Evolutionary conservation across 2,113 vertebrate genomes (phyloP).

Genomic region (Echinops telfairi): DNA sequence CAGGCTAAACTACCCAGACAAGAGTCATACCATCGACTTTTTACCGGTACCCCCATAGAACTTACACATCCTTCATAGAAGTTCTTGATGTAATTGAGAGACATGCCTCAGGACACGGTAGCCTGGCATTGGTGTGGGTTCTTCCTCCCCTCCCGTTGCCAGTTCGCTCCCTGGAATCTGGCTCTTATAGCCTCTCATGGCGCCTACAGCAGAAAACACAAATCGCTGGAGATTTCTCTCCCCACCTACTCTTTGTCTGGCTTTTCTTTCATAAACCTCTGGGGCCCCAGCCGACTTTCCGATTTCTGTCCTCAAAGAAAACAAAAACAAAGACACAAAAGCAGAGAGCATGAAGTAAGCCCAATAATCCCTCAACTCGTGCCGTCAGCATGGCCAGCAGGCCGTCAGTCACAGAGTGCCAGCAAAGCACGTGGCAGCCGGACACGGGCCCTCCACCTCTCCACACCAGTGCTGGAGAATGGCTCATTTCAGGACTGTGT

Average conservation of each 20-base stretch:
- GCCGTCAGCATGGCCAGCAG: conserved; percentile 87
- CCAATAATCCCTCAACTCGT: conserved; percentile 87
- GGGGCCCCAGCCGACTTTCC: conserved; percentile 86
- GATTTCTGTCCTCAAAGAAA: conserved; percentile 84
- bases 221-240: conserved; percentile 88
- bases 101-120: conserved; percentile 86
- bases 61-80: conserved; percentile 95
- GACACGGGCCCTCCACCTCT: not conserved
- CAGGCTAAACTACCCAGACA: conserved; percentile 48
- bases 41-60: conserved; percentile 67
- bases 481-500: not conserved
- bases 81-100: conserved; percentile 93
- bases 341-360: conserved; percentile 84
- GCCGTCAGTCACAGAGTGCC: conserved; percentile 14
- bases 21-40: not conserved
- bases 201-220: conserved; percentile 87
- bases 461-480: not conserved
- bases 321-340: conserved; percentile 88
- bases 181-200: conserved; percentile 77
- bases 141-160: conserved; percentile 83
- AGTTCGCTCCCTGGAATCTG: conserved; percentile 80
- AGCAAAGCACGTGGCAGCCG: conserved; percentile 50
- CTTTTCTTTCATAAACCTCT: conserved; percentile 82
- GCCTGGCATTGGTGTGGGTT: conserved; percentile 72
- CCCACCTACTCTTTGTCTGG: conserved; percentile 51